Percentiles rank a stretch among this genome's conserved stretches.
Conservation (phyloP, 2,888 invertebrate species). For the Hyalella azteca region DNA sequence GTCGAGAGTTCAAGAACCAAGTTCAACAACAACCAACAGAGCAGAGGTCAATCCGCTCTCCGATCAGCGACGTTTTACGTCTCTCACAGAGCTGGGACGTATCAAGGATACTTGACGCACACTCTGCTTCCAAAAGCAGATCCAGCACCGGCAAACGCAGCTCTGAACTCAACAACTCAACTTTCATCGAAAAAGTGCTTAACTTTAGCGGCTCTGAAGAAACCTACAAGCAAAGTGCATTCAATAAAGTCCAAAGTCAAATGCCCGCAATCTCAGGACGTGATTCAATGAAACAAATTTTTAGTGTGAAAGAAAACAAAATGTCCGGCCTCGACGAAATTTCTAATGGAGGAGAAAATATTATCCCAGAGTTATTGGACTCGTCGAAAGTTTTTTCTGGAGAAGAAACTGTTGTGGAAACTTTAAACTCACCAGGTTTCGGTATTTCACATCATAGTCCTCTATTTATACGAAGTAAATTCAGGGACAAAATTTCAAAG, state of each 20-base stretch:
- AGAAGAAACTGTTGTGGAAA: neutral
- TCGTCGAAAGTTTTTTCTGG: neutral
- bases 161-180: no score
- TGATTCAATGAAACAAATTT: neutral
- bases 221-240: neutral
- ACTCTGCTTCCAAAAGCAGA: neutral
- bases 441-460: neutral
- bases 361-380: neutral
- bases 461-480: constrained; percentile 3
- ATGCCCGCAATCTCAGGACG: neutral
- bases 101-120: neutral
- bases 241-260: neutral
- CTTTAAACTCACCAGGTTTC: neutral
- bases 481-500: neutral
- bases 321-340: no score
- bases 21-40: no score
- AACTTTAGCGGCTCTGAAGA: neutral
- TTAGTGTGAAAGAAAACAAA: neutral
- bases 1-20: no score
- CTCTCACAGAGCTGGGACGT: neutral
- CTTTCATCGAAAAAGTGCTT: constrained; percentile 23
- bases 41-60: no score
- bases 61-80: constrained; percentile 2
- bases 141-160: neutral
- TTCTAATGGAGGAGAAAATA: neutral